phyloP scores from a whole-genome alignment of 2,113 vertebrate species.

The Hemibagrus wyckioides region DNA sequence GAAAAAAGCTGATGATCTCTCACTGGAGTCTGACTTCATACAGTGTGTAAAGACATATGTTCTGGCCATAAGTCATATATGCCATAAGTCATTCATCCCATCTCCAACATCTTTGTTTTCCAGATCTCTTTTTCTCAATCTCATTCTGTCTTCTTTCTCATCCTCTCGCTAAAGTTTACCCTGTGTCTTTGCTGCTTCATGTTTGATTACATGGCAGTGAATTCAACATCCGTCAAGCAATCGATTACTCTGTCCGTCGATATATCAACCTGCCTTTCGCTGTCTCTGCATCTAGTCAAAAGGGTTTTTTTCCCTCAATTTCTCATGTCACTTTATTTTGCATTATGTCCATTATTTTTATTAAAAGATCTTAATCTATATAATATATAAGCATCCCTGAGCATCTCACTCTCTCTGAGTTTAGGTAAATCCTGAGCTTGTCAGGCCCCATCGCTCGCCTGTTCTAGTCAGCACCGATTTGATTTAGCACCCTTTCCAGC shows the following conservation, averaged over 20 bases:
- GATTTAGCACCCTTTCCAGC: constrained; percentile 51
- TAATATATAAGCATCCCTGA: not conserved
- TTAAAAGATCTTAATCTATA: not conserved
- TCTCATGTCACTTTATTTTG: not conserved
- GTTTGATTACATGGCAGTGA: constrained; percentile 67
- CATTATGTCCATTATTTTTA: not conserved
- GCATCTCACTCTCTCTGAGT: not conserved
- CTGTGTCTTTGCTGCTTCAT: constrained; percentile 47
- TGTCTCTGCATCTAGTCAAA: constrained; percentile 62
- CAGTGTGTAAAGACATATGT: not conserved
- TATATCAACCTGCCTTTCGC: constrained; percentile 63
- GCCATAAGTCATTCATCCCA: constrained; percentile 16
- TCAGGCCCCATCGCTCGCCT: constrained; percentile 18
- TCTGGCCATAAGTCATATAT: constrained; percentile 26
- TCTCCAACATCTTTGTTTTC: constrained; percentile 14
- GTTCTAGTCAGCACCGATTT: constrained; percentile 40
- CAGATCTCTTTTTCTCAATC: not conserved
- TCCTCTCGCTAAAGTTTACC: constrained; percentile 54
- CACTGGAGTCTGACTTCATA: not conserved
- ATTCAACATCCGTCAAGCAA: constrained; percentile 69
- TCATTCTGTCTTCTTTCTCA: not conserved
- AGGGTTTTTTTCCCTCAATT: constrained; percentile 64
- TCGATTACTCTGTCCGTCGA: constrained; percentile 70
- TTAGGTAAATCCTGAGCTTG: constrained; percentile 26
- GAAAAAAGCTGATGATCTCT: not conserved